Evolutionary conservation across 1,140 invertebrate species (phyloP), one percentile per base, ranked within the genome.

Genomic region (Bombus affinis): DNA sequence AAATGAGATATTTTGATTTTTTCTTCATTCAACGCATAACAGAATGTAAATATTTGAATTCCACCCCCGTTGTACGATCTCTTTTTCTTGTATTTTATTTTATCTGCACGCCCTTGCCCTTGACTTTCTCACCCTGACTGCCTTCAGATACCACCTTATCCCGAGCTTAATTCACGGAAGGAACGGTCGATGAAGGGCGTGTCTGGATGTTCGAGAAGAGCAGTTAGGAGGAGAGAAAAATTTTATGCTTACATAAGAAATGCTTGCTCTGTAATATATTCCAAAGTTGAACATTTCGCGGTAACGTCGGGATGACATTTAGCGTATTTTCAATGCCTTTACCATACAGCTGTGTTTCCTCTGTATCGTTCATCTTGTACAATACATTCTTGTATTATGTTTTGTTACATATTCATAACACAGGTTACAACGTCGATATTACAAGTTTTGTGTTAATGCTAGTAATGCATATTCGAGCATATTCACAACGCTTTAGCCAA

Each of bases 101-200:
- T 77, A 86, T 86, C 74, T 81, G 74, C 85, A 85, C 74, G 88
- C 88, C 81, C 89, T 90, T 90, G 88, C 74, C 89, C 85, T 90
- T 90, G 89, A 90, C 89, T 90, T 85, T 80, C 88, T 89, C 88
- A 84, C 87, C 85, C 89, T 84, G 66, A 57, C 35, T 65, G 68
- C 59, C 59, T 57, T 57, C 87, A 71, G 81, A 89, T 84, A 87
- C 78, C 80, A 90, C 82, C 86, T 90, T 87, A 87, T 89, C 86
- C 79, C 82, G 73, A 87, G 86, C 88, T 90, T 90, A 90, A 90
- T 90, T 88, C 88, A 79, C 86, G 86, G 85, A 84, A 86, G 88
- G 81, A 86, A 86, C 88, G 88, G 88, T 89, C 88, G 88, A 89
- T 89, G 85, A 86, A 83, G 88, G 88, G 88, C 88, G 88, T 89